Evolutionary conservation across 2,888 invertebrate genomes (phyloP).

Genomic region (Aelia acuminata): DNA sequence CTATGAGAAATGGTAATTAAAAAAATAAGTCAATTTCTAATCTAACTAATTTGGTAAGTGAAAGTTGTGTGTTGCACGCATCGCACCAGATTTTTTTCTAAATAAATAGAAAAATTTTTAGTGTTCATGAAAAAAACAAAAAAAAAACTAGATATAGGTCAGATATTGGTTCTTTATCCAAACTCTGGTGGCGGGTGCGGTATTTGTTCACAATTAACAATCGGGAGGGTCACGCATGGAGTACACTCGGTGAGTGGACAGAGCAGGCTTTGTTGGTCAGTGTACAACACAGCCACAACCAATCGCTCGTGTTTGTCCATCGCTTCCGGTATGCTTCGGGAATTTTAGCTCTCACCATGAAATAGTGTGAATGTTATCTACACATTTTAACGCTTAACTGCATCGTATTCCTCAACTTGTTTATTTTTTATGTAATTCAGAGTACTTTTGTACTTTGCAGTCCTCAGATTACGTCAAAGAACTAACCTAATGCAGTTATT

Average conservation of each 20-base stretch:
- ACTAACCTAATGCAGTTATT: too few relatives aligned
- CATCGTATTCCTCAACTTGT: too few relatives aligned
- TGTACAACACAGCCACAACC: neutral
- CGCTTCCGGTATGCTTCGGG: neutral
- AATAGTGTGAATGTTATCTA: too few relatives aligned
- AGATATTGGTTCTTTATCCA: neutral
- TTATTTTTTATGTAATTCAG: too few relatives aligned
- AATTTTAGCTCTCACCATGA: neutral
- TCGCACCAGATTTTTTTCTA: too few relatives aligned
- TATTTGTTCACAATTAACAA: conserved; percentile 18
- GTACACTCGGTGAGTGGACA: neutral
- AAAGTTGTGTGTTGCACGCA: too few relatives aligned
- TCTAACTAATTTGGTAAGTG: too few relatives aligned
- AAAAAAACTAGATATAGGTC: neutral
- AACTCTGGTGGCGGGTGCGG: too few relatives aligned
- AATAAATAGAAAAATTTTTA: neutral
- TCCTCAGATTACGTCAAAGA: too few relatives aligned
- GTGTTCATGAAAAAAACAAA: neutral
- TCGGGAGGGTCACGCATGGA: neutral
- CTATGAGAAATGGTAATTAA: neutral
- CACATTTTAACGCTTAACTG: too few relatives aligned
- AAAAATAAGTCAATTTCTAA: too few relatives aligned
- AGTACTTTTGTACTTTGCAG: too few relatives aligned
- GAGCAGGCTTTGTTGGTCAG: neutral
- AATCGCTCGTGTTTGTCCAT: neutral